Evolutionary conservation across 2,797 vertebrate genomes (phyloP).

Genomic region (Scomberomorus guttatus): DNA sequence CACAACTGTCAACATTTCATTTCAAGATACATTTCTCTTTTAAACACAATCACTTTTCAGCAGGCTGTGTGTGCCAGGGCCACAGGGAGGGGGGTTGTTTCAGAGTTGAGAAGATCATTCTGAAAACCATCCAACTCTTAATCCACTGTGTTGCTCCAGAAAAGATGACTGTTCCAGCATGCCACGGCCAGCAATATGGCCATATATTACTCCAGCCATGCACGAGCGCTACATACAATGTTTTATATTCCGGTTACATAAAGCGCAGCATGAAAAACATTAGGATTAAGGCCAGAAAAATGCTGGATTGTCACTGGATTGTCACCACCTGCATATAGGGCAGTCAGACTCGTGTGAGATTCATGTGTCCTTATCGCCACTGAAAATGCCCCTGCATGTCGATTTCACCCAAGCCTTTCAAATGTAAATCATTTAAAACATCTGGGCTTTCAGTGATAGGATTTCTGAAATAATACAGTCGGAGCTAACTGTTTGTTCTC

Average conservation of each 20-base stretch:
- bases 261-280: constrained; percentile 42
- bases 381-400: constrained; percentile 39
- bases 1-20: constrained; percentile 24
- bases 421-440: constrained; percentile 60
- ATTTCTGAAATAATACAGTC: constrained; percentile 36
- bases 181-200: constrained; percentile 47
- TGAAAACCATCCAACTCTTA: constrained; percentile 72
- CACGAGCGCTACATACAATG: constrained; percentile 28
- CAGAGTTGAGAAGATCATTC: constrained; percentile 61
- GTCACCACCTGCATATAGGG: constrained; percentile 47
- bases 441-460: constrained; percentile 38
- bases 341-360: background rate
- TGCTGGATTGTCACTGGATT: constrained; percentile 32
- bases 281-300: constrained; percentile 62
- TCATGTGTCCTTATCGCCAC: constrained; percentile 37
- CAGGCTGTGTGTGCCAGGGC: constrained; percentile 34
- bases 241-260: constrained; percentile 51
- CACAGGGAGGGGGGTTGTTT: constrained; percentile 22
- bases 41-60: constrained; percentile 27
- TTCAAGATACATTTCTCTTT: constrained; percentile 31
- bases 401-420: constrained; percentile 44
- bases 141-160: constrained; percentile 67
- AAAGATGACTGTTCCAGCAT: constrained; percentile 53
- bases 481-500: constrained; percentile 32
- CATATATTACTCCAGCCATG: constrained; percentile 32